These are phyloP conservation scores for Nylanderia fulva DNA, from an alignment of 1,140 invertebrate species.

Conservation along the genomic window DNA sequence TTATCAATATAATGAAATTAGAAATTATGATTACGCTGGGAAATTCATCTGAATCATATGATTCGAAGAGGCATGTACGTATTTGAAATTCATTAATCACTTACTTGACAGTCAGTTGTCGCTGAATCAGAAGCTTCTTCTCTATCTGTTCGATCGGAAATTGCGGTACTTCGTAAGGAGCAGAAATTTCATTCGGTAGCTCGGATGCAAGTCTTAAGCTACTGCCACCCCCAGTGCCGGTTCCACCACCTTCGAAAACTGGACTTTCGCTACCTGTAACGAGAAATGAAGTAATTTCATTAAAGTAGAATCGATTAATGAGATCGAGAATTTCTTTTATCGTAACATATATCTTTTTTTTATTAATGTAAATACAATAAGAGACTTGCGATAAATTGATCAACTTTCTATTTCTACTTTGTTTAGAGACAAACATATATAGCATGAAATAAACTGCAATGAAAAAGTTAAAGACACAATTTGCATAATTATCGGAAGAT, in stretches of 20 bases:
- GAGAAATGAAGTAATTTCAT: conserved; percentile 3
- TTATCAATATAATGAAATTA: background rate
- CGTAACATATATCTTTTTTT: background rate
- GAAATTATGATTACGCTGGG: background rate
- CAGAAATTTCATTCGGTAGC: conserved; percentile 95
- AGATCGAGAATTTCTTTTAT: background rate
- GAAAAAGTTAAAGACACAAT: background rate
- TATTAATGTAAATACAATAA: background rate
- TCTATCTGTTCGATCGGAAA: conserved; percentile 99
- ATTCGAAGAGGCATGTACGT: background rate
- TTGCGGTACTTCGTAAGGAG: conserved; percentile 97
- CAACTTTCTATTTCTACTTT: background rate
- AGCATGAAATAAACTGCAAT: background rate
- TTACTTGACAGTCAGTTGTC: conserved; percentile 96
- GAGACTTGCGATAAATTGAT: background rate
- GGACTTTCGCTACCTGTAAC: conserved; percentile 84
- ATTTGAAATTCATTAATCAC: conserved; percentile 77
- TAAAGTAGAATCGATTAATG: background rate
- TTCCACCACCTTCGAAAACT: conserved; percentile 78
- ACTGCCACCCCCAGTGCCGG: conserved; percentile 64
- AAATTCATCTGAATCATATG: background rate
- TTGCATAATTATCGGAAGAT: background rate
- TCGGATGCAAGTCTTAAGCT: conserved; percentile 83
- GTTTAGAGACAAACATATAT: conserved; percentile 2
- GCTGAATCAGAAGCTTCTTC: conserved; percentile 95